phyloP scores from a whole-genome alignment of 2,113 vertebrate species.

The Caranx melampygus region DNA sequence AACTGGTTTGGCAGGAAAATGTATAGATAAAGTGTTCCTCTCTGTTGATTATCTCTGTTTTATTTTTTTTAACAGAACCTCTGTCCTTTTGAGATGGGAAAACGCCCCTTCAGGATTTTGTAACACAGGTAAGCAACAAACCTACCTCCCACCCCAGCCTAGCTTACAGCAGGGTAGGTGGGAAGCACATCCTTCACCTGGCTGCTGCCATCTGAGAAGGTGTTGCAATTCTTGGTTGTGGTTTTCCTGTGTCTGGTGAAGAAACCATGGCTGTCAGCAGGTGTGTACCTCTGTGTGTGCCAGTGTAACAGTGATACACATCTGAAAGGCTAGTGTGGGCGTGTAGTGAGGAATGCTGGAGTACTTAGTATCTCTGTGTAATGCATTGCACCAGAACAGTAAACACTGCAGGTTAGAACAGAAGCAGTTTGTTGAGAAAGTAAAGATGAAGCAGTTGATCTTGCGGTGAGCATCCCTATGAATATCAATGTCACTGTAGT shows the following conservation, averaged over 20 bases:
- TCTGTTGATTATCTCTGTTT: not conserved
- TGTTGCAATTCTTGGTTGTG: slow-evolving; percentile 11
- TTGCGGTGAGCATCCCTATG: not conserved
- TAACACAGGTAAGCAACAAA: slow-evolving; percentile 66
- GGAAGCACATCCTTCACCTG: slow-evolving; percentile 17
- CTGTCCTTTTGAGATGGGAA: slow-evolving; percentile 72
- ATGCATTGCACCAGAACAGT: slow-evolving; percentile 21
- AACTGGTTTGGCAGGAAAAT: not conserved
- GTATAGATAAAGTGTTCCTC: not conserved
- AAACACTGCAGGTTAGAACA: slow-evolving; percentile 54
- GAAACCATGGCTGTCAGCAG: slow-evolving; percentile 26
- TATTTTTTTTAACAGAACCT: slow-evolving; percentile 40
- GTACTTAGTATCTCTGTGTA: slow-evolving; percentile 5
- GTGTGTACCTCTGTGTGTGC: not conserved
- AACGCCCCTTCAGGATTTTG: slow-evolving; percentile 32
- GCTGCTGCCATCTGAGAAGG: not conserved
- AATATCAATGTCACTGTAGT: slow-evolving; percentile 9
- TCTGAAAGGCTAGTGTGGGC: slow-evolving; percentile 62
- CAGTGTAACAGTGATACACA: slow-evolving; percentile 22
- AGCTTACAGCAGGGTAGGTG: slow-evolving; percentile 3
- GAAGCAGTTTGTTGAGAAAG: slow-evolving; percentile 15
- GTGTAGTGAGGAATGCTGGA: slow-evolving; percentile 53
- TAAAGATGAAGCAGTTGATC: slow-evolving; percentile 7
- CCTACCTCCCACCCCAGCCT: not conserved
- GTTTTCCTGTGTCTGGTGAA: slow-evolving; percentile 32